Percentiles rank a stretch among this genome's conserved stretches.
These are phyloP conservation scores for Ennomos fuscantarius DNA, from an alignment of 2,888 invertebrate species.

Conservation along the genomic window DNA sequence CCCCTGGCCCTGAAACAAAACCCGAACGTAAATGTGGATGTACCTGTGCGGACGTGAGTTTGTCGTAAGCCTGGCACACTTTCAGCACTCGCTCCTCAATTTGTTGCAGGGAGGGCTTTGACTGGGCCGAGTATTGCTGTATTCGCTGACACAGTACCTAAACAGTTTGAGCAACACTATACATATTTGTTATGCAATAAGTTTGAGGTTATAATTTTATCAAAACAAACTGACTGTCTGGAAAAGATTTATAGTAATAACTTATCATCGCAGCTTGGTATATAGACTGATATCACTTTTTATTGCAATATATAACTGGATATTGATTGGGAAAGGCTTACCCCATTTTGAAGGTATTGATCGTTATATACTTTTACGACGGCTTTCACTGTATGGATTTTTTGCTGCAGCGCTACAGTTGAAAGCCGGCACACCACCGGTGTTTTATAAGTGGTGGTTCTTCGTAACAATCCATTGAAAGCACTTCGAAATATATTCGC, in stretches of 20 bases:
- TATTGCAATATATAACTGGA: constrained; percentile 41
- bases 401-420: constrained; percentile 71
- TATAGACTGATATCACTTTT: neutral
- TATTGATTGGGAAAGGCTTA: constrained; percentile 60
- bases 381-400: constrained; percentile 63
- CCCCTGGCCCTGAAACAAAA: constrained; percentile 87
- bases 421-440: constrained; percentile 77
- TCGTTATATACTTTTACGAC: constrained; percentile 54
- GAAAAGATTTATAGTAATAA: neutral
- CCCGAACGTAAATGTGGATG: constrained; percentile 61
- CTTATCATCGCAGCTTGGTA: neutral
- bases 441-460: constrained; percentile 67
- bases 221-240: constrained; percentile 13
- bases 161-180: constrained; percentile 70
- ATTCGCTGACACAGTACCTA: constrained; percentile 69
- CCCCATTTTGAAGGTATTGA: constrained; percentile 66
- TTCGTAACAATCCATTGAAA: constrained; percentile 76
- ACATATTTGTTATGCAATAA: constrained; percentile 83
- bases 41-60: constrained; percentile 95
- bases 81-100: constrained; percentile 93
- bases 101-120: constrained; percentile 86
- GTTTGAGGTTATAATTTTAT: constrained; percentile 71
- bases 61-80: constrained; percentile 95
- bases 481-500: constrained; percentile 76
- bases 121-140: constrained; percentile 65